Base-by-base conservation (phyloP, 2,888 invertebrate species). In the Cryptops parisi region DNA sequence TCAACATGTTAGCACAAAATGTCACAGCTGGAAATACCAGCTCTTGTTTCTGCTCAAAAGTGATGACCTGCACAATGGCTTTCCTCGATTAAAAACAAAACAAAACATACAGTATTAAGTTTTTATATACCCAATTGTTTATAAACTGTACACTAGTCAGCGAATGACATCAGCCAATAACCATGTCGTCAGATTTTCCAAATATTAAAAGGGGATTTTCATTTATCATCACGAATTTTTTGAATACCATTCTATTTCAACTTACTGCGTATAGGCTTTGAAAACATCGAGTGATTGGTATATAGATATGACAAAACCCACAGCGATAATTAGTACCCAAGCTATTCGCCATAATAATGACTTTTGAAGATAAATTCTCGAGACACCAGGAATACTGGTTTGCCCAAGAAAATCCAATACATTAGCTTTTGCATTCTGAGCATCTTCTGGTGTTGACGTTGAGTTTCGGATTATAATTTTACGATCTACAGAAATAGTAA, bases 1-100 rank as follows among this genome's bases (percentile, higher is more conserved):
- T 38, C 9, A 48, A 38, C 26, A 48, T 48, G 38, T 48, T 48
- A 33, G 48, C 33, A 22, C 48, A 48, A 22, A 48, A 26, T 17
- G 48, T 48, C 12, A 48, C 27, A 2, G 48, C 33, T 9, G 48
- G 48, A 33, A 48, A 48, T 19, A 48, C 33, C 19, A 48, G 33
- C 19, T 33, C 26, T 6, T 5, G 21, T 27, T 48, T 48, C 21
- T 27, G 38, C 2, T 33, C 6, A 15, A 48, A 48, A 5, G 48
- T 21, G 21, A 48, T 33, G 12, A 27, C 21, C 22, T 48, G 48
- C 3, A 38, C 38, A 6, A 48, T 22, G 21, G 33, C 26, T n/a
- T 15, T 15, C 17, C 48, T 48, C 6, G 9, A 4, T 23, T 24
- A 12, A 3, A 33, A 33, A 33, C 6, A 9, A 33, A 33, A 15